A percentile compares a stretch with the other conserved stretches of the same genome.
These are phyloP conservation scores for Pasiphila rectangulata DNA, from an alignment of 2,888 invertebrate genomes.

Conservation along the genomic window DNA sequence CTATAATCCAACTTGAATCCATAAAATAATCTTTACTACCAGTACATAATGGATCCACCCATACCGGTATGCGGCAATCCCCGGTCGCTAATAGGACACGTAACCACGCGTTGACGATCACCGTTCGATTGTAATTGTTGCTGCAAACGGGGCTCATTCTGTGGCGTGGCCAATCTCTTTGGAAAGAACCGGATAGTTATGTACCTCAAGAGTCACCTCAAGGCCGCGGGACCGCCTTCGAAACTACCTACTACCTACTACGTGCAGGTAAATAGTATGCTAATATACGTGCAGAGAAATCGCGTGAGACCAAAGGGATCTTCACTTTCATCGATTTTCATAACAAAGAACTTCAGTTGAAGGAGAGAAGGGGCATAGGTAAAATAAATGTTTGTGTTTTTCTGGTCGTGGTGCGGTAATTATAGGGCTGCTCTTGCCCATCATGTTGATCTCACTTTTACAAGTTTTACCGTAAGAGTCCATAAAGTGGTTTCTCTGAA, in stretches of 20 bases:
- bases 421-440: not conserved
- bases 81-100: constrained; percentile 19
- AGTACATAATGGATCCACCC: not conserved
- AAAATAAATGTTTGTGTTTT: constrained; percentile 1
- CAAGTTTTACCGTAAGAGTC: constrained; percentile 2
- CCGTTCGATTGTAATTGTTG: constrained; percentile 24
- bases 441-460: constrained; percentile 2
- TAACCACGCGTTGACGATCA: constrained; percentile 26
- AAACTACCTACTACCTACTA: constrained; percentile 9
- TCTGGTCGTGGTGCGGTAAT: constrained; percentile 12
- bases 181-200: constrained; percentile 17
- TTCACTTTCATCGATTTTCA: constrained; percentile 19
- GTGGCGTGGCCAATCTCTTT: constrained; percentile 21
- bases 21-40: no score
- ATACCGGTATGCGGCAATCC: constrained; percentile 10
- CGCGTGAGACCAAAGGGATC: not conserved
- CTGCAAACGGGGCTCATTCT: constrained; percentile 9
- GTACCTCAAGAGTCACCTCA: constrained; percentile 4
- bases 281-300: constrained; percentile 5
- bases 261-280: no score
- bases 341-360: constrained; percentile 13
- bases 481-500: not conserved
- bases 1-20: no score
- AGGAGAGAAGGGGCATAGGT: constrained; percentile 9
- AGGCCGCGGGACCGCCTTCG: constrained; percentile 16